Conservation (phyloP, 2,888 invertebrate genomes). For the Julus scandinavius region DNA sequence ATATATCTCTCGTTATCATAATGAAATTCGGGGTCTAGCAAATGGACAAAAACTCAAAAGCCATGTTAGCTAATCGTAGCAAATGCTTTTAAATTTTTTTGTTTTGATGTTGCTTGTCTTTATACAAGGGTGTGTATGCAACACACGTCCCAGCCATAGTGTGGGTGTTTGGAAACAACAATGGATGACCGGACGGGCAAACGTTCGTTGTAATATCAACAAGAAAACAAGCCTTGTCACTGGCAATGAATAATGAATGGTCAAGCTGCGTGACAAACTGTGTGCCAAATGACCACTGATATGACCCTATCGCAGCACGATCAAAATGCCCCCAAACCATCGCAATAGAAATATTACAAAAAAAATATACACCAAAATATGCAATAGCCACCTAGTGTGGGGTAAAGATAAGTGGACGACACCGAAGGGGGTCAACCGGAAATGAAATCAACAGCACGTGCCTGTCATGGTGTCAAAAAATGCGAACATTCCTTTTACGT, state of each 20-base stretch:
- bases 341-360: not conserved
- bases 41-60: not conserved
- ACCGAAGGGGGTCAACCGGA: conserved; percentile 33
- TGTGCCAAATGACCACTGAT: conserved; percentile 19
- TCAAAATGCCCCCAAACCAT: not conserved
- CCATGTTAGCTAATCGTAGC: conserved; percentile 25
- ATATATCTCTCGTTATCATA: not conserved
- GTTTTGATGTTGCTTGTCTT: not conserved
- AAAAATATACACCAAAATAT: not conserved
- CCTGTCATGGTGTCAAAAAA: no score
- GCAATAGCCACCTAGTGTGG: not conserved
- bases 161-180: not conserved
- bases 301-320: not conserved
- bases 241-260: not conserved
- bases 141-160: not conserved
- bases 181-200: not conserved
- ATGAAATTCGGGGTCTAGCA: not conserved
- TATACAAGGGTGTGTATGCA: not conserved
- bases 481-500: no score
- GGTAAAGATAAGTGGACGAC: conserved; percentile 4
- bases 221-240: not conserved
- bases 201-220: not conserved
- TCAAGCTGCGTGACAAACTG: conserved; percentile 13
- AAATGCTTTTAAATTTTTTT: not conserved
- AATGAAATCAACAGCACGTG: conserved; percentile 8